A percentile compares a stretch with the other conserved stretches of the same genome.
Conservation (phyloP, 2,888 invertebrate species). For the Ochropleura plecta region DNA sequence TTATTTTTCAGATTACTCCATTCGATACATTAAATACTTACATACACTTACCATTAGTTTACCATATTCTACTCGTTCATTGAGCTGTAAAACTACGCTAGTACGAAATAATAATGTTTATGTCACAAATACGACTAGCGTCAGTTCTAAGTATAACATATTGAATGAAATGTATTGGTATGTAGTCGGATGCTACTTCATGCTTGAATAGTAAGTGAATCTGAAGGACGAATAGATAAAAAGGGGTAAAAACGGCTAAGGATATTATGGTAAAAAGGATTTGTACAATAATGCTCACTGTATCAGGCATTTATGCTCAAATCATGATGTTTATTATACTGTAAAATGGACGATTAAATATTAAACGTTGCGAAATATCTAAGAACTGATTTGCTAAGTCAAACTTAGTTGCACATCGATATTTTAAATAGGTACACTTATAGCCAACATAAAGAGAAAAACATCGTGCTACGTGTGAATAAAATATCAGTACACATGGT, state of each 20-base stretch:
- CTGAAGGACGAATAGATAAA: slow-evolving; percentile 40
- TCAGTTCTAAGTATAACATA: slow-evolving; percentile 51
- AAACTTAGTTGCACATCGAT: slow-evolving; percentile 73
- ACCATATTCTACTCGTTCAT: slow-evolving; percentile 37
- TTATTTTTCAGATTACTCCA: slow-evolving; percentile 19
- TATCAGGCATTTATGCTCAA: slow-evolving; percentile 20
- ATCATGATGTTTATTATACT: slow-evolving; percentile 2
- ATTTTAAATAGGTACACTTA: slow-evolving; percentile 6
- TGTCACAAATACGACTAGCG: slow-evolving; percentile 46
- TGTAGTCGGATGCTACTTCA: slow-evolving; percentile 55
- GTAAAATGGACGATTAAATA: slow-evolving; percentile 20
- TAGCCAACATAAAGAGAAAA: slow-evolving; percentile 10
- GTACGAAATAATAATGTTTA: slow-evolving; percentile 51
- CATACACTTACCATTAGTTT: slow-evolving; percentile 53
- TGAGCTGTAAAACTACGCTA: slow-evolving; percentile 58
- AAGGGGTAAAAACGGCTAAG: slow-evolving; percentile 34
- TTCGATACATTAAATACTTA: slow-evolving; percentile 35
- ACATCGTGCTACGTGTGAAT: slow-evolving; percentile 18
- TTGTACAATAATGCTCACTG: slow-evolving; percentile 24
- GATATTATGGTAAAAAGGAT: slow-evolving; percentile 19
- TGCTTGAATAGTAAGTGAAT: slow-evolving; percentile 56
- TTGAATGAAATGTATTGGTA: slow-evolving; percentile 54
- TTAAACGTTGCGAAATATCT: slow-evolving; percentile 23
- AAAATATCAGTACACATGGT: slow-evolving; percentile 43
- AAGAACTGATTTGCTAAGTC: slow-evolving; percentile 45